Evolutionary conservation across 2,888 invertebrate genomes (phyloP), one percentile per base, ranked within the genome.

Genomic region (Tetheella fluctuosa): DNA sequence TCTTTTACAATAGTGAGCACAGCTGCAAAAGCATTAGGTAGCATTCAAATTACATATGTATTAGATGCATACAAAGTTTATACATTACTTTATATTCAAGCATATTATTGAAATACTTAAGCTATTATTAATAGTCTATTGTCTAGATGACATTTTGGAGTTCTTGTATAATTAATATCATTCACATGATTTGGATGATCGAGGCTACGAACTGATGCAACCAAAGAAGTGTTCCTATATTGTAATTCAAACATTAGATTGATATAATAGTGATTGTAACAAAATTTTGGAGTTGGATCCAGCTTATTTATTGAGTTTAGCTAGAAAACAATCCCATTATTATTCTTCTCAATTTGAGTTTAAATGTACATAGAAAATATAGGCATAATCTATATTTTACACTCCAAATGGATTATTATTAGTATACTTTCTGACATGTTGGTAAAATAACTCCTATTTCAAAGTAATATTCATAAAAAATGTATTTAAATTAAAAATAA

Each of bases 1-100:
- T 79, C 67, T 76, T 76, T 77, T 74, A 75, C 71, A 75, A 70
- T 68, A 57, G 65, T 69, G 63, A 64, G 74, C 73, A 69, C 68
- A 77, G 73, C 68, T 74, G 70, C 74, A 69, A 74, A 78, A 68
- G 65, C 65, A 63, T 74, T 68, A 63, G 59, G 65, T 69, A 70
- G 74, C 69, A 82, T 82, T 75, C 73, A 69, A 73, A 81, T 81
- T 70, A 70, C 62, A 65, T 62, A 64, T 68, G 57, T 67, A 67
- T 68, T 69, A 67, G 60, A 61, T 63, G 59, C 63, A 68, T 57
- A 58, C 25, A 59, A 5, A 48, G 48, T 48, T 20, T 20, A 48
- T 48, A 10, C 48, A 48, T 48, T 48, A 48, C 8, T 20, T 3
- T 20, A 48, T 48, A 20, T 48, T 20, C 5, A 48, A 20, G 20